Conservation (phyloP, 2,888 invertebrate genomes). For the Caenorhabditis sp. region DNA sequence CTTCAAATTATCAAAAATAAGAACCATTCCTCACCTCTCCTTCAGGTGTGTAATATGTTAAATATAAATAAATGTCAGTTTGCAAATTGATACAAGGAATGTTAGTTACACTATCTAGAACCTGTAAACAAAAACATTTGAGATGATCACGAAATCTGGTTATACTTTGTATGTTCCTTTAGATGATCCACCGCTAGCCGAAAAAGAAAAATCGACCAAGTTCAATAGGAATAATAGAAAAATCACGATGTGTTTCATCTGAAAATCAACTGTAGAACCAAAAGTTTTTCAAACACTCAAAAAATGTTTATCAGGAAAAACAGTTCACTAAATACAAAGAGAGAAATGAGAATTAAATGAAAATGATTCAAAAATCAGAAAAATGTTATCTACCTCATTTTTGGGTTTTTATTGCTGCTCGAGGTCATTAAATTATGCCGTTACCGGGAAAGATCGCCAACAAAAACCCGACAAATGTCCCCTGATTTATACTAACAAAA, state of each 20-base stretch:
- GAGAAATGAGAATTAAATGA: background rate
- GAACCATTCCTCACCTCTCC: constrained; percentile 11
- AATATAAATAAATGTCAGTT: constrained; percentile 41
- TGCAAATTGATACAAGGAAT: constrained; percentile 36
- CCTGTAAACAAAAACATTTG: constrained; percentile 15
- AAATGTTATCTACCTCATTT: constrained; percentile 1
- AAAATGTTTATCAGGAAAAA: background rate
- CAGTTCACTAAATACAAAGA: background rate
- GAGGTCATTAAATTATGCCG: no score
- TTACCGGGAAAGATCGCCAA: no score
- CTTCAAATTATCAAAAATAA: background rate
- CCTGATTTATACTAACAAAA: no score
- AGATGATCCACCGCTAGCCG: constrained; percentile 12
- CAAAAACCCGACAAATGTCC: no score
- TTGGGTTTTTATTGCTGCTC: background rate
- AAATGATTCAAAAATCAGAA: background rate
- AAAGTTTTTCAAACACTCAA: background rate
- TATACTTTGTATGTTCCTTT: constrained; percentile 34
- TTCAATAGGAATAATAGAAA: background rate
- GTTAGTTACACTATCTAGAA: constrained; percentile 14
- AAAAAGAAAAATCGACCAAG: background rate
- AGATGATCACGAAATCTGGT: background rate
- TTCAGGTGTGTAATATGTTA: constrained; percentile 32
- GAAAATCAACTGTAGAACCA: background rate
- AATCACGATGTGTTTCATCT: background rate